Base-by-base conservation (phyloP, 2,888 invertebrate genomes). In the Hemicrepidius hirtus region DNA sequence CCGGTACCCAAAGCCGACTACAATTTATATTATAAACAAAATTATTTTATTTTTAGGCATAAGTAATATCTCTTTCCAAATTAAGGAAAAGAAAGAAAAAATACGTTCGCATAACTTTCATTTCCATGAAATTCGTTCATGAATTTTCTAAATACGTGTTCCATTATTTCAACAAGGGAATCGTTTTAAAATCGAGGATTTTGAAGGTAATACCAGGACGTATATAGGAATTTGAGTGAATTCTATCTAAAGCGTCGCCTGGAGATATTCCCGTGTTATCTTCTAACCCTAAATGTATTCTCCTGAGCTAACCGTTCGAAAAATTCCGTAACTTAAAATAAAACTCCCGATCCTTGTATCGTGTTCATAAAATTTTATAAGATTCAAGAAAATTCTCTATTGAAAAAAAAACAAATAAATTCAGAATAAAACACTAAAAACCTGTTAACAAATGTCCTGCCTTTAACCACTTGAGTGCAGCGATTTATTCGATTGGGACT, bases 241-340 rank as follows among this genome's bases (percentile, higher is more conserved):
- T 53, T 28, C 53, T 53, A 53, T 53, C 53, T 32, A 53, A 53
- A 53, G 21, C 13, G 28, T 53, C 28, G 53, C 53, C 53, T 53
- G 13, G 10, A 21, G 53, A 53, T 53, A 32, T 53, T 24, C 50
- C 12, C 13, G 28, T 53, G 53, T 24, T 53, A 53, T 53, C 53
- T 53, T 53, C 24, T 53, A 53, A 53, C 28, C 32, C 32, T 53
- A 53, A 53, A 53, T 53, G 53, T 53, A 53, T 28, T 32, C 32
- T 10, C 6, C 24, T n/a, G 12, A 24, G 53, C 53, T 53, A 53
- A 24, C 13, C 24, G 32, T n/a, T 53, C n/a, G 53, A 32, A 32
- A 28, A 32, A 28, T 53, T 53, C 28, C 7, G 7, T 10, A 49
- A 10, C 10, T n/a, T 44, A 9, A 32, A 32, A 32, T 5, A 32